Evolutionary conservation across 2,888 invertebrate species (phyloP), one percentile per base, ranked within the genome.

Genomic region (Galerucella pusilla): DNA sequence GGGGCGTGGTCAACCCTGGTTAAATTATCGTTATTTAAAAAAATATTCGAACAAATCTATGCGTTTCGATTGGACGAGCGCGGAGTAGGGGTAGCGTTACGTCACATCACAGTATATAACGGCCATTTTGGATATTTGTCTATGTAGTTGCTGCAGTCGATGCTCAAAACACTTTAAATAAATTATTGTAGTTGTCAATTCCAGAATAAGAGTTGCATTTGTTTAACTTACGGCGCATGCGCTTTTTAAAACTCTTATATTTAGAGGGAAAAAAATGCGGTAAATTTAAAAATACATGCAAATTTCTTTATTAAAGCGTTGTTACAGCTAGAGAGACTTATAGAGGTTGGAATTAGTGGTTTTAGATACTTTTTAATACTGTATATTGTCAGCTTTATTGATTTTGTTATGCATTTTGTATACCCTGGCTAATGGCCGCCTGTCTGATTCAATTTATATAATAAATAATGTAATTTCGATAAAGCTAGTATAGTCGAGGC

Each of bases 71-170:
- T 82, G 82, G 81, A 66, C 59, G 61, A 61, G n/a, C 54, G 66
- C 20, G 68, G 71, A 77, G 75, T 72, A 79, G 80, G 80, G 80
- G 76, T 54, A 71, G 69, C 60, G 78, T 82, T 78, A 81, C 81
- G 81, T 83, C 78, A 79, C 28, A 28, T 28, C n/a, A n/a, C 76
- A 68, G 77, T 80, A 79, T 74, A 80, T 79, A 79, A 75, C 77
- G 73, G 81, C 81, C 81, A 81, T 81, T 80, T 81, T 81, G 80
- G 75, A 77, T 78, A 77, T 79, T 80, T 72, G 77, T 76, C 77
- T 78, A 80, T 79, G 77, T 75, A 79, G 71, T 71, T 71, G 75
- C 73, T 72, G 76, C 67, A 78, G 57, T 54, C 74, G 75, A 75
- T 76, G 74, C 74, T 76, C 75, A 71, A 72, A 79, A 77, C 78